These are phyloP conservation scores for Pseudopipra pipra DNA, from an alignment of 2,113 vertebrate genomes.

Conservation along the genomic window DNA sequence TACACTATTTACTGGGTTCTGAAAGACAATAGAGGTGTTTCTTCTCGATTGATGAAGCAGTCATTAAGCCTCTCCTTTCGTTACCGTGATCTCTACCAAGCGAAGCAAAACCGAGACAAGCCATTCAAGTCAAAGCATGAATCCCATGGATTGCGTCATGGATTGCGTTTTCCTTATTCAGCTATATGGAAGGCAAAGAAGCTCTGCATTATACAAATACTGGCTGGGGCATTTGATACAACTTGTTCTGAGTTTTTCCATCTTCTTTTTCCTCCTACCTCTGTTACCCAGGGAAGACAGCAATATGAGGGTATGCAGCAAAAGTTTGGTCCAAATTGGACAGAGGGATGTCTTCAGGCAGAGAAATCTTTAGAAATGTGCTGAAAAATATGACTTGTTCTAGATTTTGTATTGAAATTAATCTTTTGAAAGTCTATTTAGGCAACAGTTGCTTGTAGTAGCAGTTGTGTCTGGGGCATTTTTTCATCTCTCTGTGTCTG, in stretches of 20 bases:
- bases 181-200: conserved; percentile 1
- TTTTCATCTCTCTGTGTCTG: background rate
- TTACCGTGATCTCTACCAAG: background rate
- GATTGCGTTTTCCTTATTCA: conserved; percentile 27
- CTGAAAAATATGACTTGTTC: background rate
- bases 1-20: background rate
- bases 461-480: background rate
- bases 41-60: background rate
- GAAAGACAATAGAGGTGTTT: conserved; percentile 15
- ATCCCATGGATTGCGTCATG: conserved; percentile 21
- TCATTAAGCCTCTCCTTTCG: background rate
- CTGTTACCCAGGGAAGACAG: background rate
- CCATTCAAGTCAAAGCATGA: conserved; percentile 46
- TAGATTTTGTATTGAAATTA: background rate
- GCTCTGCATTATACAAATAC: background rate
- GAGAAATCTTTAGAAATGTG: background rate
- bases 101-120: background rate
- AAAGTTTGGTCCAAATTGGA: background rate
- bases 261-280: background rate
- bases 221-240: background rate
- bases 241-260: conserved; percentile 27
- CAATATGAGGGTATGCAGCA: background rate
- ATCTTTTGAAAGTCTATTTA: background rate
- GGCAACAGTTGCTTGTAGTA: background rate
- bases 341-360: background rate